These are phyloP conservation scores for Sarcophaga variegata DNA, from an alignment of 2,888 invertebrate genomes.

Conservation along the genomic window DNA sequence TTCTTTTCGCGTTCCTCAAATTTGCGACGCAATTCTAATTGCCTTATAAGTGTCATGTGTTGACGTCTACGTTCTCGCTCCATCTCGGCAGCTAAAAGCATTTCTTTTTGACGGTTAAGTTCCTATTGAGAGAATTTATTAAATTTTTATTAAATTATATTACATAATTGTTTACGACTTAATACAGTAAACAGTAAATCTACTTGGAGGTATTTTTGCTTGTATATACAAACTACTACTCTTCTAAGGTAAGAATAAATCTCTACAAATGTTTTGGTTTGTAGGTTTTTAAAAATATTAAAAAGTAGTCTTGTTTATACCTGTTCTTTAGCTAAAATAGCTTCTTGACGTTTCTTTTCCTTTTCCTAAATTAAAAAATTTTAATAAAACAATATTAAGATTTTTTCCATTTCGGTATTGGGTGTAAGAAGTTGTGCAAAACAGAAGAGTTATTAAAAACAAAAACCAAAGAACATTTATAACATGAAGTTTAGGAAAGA, in stretches of 20 bases:
- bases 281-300: conserved; percentile 31
- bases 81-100: conserved; percentile 92
- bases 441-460: conserved; percentile 35
- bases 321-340: conserved; percentile 94
- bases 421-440: conserved; percentile 17
- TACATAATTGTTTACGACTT: too few species aligned
- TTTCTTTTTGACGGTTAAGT: conserved; percentile 93
- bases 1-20: conserved; percentile 92
- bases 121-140: conserved; percentile 86
- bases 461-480: conserved; percentile 30
- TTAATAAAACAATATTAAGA: conserved; percentile 70
- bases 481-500: conserved; percentile 16
- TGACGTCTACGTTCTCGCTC: conserved; percentile 94
- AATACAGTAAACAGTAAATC: too few species aligned
- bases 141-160: background rate
- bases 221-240: conserved; percentile 57
- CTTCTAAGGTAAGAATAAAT: conserved; percentile 58
- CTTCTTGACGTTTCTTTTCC: conserved; percentile 94
- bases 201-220: background rate
- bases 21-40: conserved; percentile 92
- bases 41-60: conserved; percentile 94
- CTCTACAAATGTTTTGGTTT: conserved; percentile 47
- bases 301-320: conserved; percentile 83
- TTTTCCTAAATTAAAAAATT: conserved; percentile 87
- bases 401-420: conserved; percentile 44